These are phyloP conservation scores for Monopterus albus DNA, from an alignment of 2,113 vertebrate species.

Conservation along the genomic window DNA sequence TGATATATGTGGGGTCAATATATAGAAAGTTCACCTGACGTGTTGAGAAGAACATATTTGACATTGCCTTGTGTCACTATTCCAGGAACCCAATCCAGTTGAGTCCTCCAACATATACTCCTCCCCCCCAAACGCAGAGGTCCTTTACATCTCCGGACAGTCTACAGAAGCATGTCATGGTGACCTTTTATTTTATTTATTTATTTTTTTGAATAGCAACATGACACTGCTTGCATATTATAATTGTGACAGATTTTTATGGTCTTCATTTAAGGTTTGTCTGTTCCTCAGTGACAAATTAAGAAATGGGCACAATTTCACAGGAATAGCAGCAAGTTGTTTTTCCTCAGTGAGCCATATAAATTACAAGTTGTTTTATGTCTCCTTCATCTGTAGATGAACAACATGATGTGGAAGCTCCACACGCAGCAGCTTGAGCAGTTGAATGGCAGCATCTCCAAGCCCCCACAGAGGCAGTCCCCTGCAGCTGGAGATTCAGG, in stretches of 20 bases:
- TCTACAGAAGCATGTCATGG: constrained; percentile 89
- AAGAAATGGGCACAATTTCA: neutral
- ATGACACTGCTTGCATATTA: too few relatives aligned
- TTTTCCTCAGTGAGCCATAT: neutral
- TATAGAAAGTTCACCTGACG: too few relatives aligned
- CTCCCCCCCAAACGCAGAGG: constrained; percentile 78
- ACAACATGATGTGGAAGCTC: constrained; percentile 79
- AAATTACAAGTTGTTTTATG: neutral
- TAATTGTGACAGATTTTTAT: too few relatives aligned
- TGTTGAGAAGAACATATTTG: neutral
- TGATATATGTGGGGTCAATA: too few relatives aligned
- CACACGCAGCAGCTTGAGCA: constrained; percentile 80
- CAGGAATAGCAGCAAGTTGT: neutral
- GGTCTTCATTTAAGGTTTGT: neutral
- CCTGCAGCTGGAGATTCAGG: constrained; percentile 38
- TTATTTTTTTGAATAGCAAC: too few relatives aligned
- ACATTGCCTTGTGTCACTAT: neutral
- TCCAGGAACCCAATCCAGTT: constrained; percentile 74
- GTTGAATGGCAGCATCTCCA: constrained; percentile 64
- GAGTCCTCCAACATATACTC: constrained; percentile 62
- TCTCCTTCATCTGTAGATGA: constrained; percentile 79
- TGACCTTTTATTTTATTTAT: constrained; percentile 38
- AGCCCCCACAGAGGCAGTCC: constrained; percentile 54
- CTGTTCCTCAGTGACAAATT: neutral
- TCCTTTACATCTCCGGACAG: constrained; percentile 82